Evolutionary conservation across 2,888 invertebrate genomes (phyloP).

Genomic region (Trachelus tabidus): DNA sequence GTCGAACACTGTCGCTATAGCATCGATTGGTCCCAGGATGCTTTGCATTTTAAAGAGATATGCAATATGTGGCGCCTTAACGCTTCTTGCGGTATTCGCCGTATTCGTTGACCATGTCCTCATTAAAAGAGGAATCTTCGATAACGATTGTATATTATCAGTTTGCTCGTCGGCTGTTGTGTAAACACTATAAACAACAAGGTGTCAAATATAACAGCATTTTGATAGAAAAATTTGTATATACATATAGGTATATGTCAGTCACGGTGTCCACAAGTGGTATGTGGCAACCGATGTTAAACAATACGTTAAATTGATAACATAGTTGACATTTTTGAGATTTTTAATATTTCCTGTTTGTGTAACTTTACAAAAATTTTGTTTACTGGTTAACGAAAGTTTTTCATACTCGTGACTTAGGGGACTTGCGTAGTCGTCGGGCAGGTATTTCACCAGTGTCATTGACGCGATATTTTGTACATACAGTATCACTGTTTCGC

Average conservation of each 20-base stretch:
- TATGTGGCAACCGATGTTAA: background rate
- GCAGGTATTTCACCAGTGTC: too few species aligned
- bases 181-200: background rate
- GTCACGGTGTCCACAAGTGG: background rate
- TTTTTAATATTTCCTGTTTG: background rate
- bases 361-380: background rate
- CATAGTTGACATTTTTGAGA: background rate
- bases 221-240: background rate
- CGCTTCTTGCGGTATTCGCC: background rate
- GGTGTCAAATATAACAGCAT: background rate
- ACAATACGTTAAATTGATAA: background rate
- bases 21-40: background rate
- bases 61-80: background rate
- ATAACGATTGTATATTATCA: background rate
- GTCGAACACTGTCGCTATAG: slow-evolving; percentile 15
- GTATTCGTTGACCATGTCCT: background rate
- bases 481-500: background rate
- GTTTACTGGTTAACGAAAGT: background rate
- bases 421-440: background rate
- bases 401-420: background rate
- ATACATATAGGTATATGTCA: background rate
- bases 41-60: background rate
- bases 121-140: background rate
- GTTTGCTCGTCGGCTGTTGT: background rate
- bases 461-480: too few species aligned